Percentiles rank a stretch among this genome's conserved stretches.
Conservation (phyloP, 2,888 invertebrate species). For the Onthophagus sagittarius region DNA sequence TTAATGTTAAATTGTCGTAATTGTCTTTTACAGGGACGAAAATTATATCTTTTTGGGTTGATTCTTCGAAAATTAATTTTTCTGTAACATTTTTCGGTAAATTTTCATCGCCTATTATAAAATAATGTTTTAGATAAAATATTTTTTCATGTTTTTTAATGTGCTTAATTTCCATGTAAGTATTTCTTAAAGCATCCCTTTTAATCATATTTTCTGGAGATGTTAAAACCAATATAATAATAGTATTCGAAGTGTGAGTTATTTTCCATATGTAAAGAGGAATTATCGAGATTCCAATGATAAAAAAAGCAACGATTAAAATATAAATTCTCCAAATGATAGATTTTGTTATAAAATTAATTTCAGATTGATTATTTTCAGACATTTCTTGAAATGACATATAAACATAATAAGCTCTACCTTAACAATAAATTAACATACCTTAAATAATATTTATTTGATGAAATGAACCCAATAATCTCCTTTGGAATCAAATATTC, state of each 20-base stretch:
- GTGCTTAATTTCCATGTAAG: slow-evolving; percentile 14
- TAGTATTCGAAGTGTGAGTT: background rate
- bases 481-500: slow-evolving; percentile 86
- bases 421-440: no score
- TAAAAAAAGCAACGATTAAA: background rate
- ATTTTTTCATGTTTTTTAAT: background rate
- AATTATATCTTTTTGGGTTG: slow-evolving; percentile 67
- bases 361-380: background rate
- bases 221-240: background rate
- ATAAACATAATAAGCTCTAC: no score
- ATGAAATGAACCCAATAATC: slow-evolving; percentile 74
- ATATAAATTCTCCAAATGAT: background rate
- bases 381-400: background rate
- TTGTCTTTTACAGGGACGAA: slow-evolving; percentile 73
- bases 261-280: background rate
- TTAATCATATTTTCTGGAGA: slow-evolving; percentile 18
- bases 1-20: slow-evolving; percentile 73
- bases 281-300: background rate
- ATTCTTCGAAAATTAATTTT: slow-evolving; percentile 56
- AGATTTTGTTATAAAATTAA: background rate
- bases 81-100: slow-evolving; percentile 52
- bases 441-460: slow-evolving; percentile 55
- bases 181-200: slow-evolving; percentile 30
- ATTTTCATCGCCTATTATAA: slow-evolving; percentile 66
- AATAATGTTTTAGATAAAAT: slow-evolving; percentile 56